Evolutionary conservation across 1,140 invertebrate genomes (phyloP), one percentile per base, ranked within the genome.

Genomic region (Cotesia glomerata): DNA sequence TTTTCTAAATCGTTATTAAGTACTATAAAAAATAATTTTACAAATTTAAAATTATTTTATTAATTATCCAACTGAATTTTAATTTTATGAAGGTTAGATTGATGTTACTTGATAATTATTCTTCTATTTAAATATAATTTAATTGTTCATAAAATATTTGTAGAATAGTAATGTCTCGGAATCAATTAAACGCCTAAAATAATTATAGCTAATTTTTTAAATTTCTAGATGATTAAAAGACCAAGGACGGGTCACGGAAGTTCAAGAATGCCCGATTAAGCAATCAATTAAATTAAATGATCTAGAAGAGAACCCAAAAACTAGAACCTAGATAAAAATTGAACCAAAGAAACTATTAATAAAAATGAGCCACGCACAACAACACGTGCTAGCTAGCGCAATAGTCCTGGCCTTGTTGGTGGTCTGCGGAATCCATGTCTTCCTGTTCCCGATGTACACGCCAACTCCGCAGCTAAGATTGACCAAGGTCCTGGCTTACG

Each of bases 391-490:
- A 79, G 89, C 89, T 77, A 88, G 88, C 76, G 89, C 89, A 66
- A 90, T 89, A 77, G 82, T 90, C 59, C 85, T 90, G 72, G 89
- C 90, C 61, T 80, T 89, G 73, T 87, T 88, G 79, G 88, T 90
- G 70, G 89, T 90, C 71, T 88, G 88, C 61, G 86, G 88, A 75
- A 89, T 91, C 77, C 90, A 91, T 81, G 86, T 90, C 76, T 90
- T 90, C 85, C 82, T 90, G 18, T 91, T 91, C 81, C 90, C 90
- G 56, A 85, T 90, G 81, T 90, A 90, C 81, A 84, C 86, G 75
- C 86, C 87, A 68, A 87, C 79, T 66, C 84, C 81, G 58, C 79
- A 78, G 45, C 80, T 75, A 26, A 82, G 82, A 69, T 80, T 78
- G 72, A 85, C 83, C 69, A 87, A 81, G 78, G 84, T 85, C 72